A percentile compares a stretch with the other conserved stretches of the same genome.
These are phyloP conservation scores for Rhea americana DNA, from an alignment of 2,113 vertebrate species.

Conservation along the genomic window DNA sequence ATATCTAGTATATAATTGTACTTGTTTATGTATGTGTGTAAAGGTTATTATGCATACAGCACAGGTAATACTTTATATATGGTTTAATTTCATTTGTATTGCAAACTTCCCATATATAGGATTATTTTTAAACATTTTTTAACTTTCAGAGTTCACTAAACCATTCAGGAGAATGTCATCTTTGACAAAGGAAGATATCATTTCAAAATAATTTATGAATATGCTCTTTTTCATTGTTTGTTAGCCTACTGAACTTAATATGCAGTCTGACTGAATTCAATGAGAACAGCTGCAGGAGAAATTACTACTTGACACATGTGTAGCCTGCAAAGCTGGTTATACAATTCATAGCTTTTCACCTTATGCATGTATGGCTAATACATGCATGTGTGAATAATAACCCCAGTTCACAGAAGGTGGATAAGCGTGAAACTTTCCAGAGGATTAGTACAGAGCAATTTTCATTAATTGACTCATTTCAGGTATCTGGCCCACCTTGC, in stretches of 20 bases:
- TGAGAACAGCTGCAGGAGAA: background rate
- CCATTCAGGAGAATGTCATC: background rate
- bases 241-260: background rate
- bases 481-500: background rate
- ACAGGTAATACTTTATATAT: background rate
- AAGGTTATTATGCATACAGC: background rate
- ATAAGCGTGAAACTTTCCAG: background rate
- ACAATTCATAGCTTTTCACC: background rate
- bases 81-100: background rate
- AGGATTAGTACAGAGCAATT: background rate
- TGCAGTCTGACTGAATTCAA: background rate
- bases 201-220: background rate
- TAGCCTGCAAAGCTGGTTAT: background rate
- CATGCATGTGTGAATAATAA: background rate
- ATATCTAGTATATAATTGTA: background rate
- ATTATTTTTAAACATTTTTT: background rate
- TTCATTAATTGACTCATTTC: background rate
- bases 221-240: background rate
- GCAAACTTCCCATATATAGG: background rate
- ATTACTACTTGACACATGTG: background rate
- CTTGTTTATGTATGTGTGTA: background rate
- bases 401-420: background rate
- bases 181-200: background rate
- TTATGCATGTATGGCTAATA: background rate
- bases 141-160: background rate